Base-by-base conservation (phyloP, 2,797 vertebrate species). In the Myotis findleyi region DNA sequence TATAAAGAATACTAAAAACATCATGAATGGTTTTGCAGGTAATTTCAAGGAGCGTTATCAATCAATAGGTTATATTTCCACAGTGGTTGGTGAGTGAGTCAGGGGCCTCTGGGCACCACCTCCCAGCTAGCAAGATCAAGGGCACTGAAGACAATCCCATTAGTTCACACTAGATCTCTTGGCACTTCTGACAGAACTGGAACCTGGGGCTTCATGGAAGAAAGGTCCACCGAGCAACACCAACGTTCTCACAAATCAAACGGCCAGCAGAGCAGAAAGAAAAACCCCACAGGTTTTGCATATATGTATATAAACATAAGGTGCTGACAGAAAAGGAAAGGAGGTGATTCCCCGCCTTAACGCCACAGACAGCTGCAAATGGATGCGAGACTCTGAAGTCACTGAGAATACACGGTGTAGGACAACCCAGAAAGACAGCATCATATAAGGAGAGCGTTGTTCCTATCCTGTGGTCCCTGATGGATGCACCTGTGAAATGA, bases 331-430 rank as follows among this genome's bases (percentile, higher is more conserved):
- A 33, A 62, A 73, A 79, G 59, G 30, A 82, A 81, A 81, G 5
- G 11, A 59, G 51, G 82, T 13, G 3, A 30, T 6, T 20, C 36
- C 49, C 49, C 21, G 25, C 18, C 47, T 66, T 38, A 20, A 5
- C 0, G 10, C 20, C 25, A 36, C 18, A 33, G 8, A 49, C 1
- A 14, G 27, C 53, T 16, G 11, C 23, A 55, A 10, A 75, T 2
- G 27, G 6, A 47, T 0, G 25, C 0, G 14, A 17, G 23, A n/a
- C 59, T 47, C 33, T n/a, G 33, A 27, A 57, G 62, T 13, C 41
- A 7, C 44, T 0, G 47, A 55, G 64, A 41, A 11, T 4, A 18
- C 25, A 7, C 17, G 20, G 7, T 11, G 47, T 13, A 51, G 49
- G 59, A 81, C 33, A 30, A 51, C 49, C 33, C 20, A 41, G 53